phyloP scores from a whole-genome alignment of 2,888 invertebrate genomes.

The Geophilus truncorum region DNA sequence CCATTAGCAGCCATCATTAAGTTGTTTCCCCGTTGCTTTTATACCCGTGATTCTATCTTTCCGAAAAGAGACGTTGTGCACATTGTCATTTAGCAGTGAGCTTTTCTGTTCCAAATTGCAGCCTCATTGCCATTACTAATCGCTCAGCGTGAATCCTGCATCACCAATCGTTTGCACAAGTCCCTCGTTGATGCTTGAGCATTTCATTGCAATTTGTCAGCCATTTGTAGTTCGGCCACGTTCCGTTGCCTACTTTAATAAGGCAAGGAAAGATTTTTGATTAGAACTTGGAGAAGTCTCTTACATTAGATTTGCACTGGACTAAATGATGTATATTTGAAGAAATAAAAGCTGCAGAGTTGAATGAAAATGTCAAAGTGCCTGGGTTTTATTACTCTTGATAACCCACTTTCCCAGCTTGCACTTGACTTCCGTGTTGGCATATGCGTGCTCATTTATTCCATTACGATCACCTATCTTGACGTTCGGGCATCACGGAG shows the following conservation, averaged over 20 bases:
- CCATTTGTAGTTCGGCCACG: slow-evolving; percentile 10
- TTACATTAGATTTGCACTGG: background rate
- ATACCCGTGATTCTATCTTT: slow-evolving; percentile 2
- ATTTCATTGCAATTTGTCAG: slow-evolving; percentile 27
- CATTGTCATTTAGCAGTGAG: slow-evolving; percentile 25
- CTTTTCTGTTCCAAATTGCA: slow-evolving; percentile 17
- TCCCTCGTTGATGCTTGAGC: slow-evolving; percentile 24
- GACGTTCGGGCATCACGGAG: background rate
- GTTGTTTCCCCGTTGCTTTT: slow-evolving; percentile 23
- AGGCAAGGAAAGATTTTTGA: slow-evolving; percentile 19
- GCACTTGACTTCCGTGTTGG: slow-evolving; percentile 27
- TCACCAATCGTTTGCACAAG: slow-evolving; percentile 27
- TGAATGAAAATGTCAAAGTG: slow-evolving; percentile 25
- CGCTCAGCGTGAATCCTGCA: slow-evolving; percentile 25
- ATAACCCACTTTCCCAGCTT: slow-evolving; percentile 2
- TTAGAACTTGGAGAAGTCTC: background rate
- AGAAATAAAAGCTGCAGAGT: background rate
- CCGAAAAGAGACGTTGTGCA: slow-evolving; percentile 2
- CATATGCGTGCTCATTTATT: slow-evolving; percentile 17
- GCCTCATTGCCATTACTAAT: slow-evolving; percentile 25
- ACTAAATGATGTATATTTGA: slow-evolving; percentile 13
- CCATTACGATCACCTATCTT: slow-evolving; percentile 18
- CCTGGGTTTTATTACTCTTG: slow-evolving; percentile 11
- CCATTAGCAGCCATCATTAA: slow-evolving; percentile 27
- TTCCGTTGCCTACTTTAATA: slow-evolving; percentile 22